A percentile compares a stretch with the other conserved stretches of the same genome.
Evolutionary conservation across 2,888 invertebrate species (phyloP).

Genomic region (Aplocera efformata): DNA sequence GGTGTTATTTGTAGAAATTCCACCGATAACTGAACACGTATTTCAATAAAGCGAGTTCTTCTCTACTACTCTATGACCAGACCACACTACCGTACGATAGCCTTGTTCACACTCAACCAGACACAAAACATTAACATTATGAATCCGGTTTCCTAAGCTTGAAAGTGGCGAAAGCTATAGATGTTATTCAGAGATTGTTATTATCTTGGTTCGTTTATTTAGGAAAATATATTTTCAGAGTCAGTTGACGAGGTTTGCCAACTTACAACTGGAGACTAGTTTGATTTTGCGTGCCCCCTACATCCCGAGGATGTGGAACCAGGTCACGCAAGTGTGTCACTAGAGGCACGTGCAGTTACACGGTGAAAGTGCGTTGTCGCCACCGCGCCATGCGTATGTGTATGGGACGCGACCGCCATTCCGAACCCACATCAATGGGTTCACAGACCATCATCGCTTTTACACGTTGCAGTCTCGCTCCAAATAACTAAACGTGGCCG

Average conservation of each 20-base stretch:
- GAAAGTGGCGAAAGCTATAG: no score
- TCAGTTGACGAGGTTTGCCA: no score
- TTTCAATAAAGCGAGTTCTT: slow-evolving; percentile 28
- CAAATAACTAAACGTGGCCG: slow-evolving; percentile 66
- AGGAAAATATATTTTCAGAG: no score
- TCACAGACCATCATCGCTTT: slow-evolving; percentile 59
- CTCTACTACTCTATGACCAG: slow-evolving; percentile 2
- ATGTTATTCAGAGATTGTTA: no score
- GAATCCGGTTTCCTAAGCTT: slow-evolving; percentile 2
- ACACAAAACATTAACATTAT: no score
- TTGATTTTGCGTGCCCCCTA: slow-evolving; percentile 10
- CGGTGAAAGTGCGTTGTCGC: slow-evolving; percentile 63
- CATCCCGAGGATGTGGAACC: slow-evolving; percentile 26
- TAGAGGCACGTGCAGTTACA: slow-evolving; percentile 49
- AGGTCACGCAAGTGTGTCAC: slow-evolving; percentile 60
- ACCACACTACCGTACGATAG: slow-evolving; percentile 6
- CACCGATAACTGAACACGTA: slow-evolving; percentile 46
- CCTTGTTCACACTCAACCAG: no score
- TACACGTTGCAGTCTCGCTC: slow-evolving; percentile 66
- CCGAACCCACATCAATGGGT: slow-evolving; percentile 58
- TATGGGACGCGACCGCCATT: slow-evolving; percentile 55
- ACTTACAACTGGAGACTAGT: no score
- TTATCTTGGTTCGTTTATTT: no score
- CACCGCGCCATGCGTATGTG: slow-evolving; percentile 36
- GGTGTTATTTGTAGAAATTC: slow-evolving; percentile 68